Conservation (phyloP, 1,140 invertebrate genomes). For the Meloidogyne exigua region DNA sequence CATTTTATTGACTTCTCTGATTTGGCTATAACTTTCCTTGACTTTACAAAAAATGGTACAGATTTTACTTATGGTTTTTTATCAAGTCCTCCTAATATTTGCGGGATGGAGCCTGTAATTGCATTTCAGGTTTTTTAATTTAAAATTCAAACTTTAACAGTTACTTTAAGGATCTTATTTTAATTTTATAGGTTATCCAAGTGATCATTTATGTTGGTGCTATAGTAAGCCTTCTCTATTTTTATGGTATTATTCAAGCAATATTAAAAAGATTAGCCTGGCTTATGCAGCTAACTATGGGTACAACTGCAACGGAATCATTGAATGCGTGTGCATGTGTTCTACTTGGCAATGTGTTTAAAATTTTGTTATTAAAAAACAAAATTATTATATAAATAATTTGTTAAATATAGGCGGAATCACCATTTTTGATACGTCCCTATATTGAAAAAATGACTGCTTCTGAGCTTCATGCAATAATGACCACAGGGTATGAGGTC, state of each 20-base stretch:
- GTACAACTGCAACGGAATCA: constrained; percentile 87
- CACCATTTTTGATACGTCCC: constrained; percentile 81
- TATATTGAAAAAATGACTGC: constrained; percentile 77
- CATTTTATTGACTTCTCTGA: constrained; percentile 79
- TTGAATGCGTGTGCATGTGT: constrained; percentile 83
- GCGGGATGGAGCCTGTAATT: constrained; percentile 68
- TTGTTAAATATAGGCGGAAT: constrained; percentile 68
- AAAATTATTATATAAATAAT: background rate
- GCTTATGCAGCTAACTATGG: constrained; percentile 56
- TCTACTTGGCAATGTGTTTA: constrained; percentile 76
- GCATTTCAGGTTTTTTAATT: constrained; percentile 71
- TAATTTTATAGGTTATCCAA: constrained; percentile 66
- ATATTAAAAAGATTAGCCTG: constrained; percentile 18
- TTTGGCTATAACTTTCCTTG: constrained; percentile 73
- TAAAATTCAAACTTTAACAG: background rate
- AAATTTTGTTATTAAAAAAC: constrained; percentile 68
- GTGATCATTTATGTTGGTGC: constrained; percentile 52
- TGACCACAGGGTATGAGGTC: constrained; percentile 75
- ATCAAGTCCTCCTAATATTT: constrained; percentile 68
- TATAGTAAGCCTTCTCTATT: constrained; percentile 75
- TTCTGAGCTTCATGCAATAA: constrained; percentile 85
- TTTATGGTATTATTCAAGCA: constrained; percentile 74
- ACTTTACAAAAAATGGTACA: constrained; percentile 76
- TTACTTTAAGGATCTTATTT: background rate
- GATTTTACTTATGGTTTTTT: constrained; percentile 79